Base-by-base conservation (phyloP, 2,113 vertebrate genomes). In the Mesoclemmys tuberculata region DNA sequence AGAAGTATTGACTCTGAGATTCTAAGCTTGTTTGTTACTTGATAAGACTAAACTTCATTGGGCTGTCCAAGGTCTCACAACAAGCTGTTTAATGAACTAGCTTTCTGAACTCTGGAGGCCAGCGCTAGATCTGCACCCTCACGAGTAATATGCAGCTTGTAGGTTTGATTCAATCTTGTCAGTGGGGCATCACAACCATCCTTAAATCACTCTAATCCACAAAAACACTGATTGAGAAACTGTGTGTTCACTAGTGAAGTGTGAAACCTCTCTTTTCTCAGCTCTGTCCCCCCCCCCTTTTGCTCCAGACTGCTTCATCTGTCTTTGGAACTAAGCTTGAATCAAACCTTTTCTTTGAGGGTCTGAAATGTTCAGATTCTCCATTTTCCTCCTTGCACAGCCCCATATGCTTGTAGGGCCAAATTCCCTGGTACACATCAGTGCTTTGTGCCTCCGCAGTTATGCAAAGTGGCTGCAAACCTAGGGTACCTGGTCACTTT, bases 11-110 rank as follows among this genome's bases (percentile, higher is more conserved):
- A 71, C 96, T 96, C 90, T 11, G 1, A 75, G 88, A 61, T 38
- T 35, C 61, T 27, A 90, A 93, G 88, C 88, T 93, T 90, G 35
- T 64, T 89, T 95, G 90, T 71, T 82, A 89, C 88, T 91, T 92
- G 93, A 48, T 41, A 49, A 93, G 79, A 77, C 38, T 84, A 24
- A 93, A 71, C 82, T 71, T 87, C 93, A 84, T 85, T 85, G 93
- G 79, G 89, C 91, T 93, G 92, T 78, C 54, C 19, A 7, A 49
- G 83, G 6, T 80, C 85, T 77, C 89, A n/a, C 0, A 38, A 71
- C n/a, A 8, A 52, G 75, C 14, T 38, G 24, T 93, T 87, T 71
- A 71, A 87, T 82, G 93, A 77, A 46, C 41, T 80, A 55, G 74
- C 88, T 92, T 2, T 1, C 0, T 27, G 31, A 68, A 18, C 26